Percentiles rank a stretch among this genome's conserved stretches.
These are phyloP conservation scores for Pteria penguin DNA, from an alignment of 2,888 invertebrate genomes.

Conservation along the genomic window DNA sequence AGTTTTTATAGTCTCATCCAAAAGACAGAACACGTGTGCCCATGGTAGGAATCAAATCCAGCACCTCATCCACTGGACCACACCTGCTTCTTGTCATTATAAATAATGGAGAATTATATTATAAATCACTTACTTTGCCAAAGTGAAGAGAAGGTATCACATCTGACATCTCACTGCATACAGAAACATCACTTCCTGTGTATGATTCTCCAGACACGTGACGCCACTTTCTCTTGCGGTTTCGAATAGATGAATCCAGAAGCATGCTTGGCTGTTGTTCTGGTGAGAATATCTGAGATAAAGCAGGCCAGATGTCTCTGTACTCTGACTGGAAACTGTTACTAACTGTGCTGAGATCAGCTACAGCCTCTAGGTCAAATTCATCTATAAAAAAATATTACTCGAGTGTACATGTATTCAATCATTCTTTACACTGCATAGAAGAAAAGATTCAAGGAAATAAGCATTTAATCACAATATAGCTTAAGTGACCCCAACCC, in stretches of 20 bases:
- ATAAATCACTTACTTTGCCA: no score
- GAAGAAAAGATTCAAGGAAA: no score
- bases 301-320: neutral
- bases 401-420: no score
- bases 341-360: neutral
- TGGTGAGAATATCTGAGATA: neutral
- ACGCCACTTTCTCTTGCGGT: neutral
- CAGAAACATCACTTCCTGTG: neutral
- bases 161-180: neutral
- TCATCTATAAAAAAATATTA: neutral
- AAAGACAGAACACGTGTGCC: no score
- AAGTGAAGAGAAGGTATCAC: neutral
- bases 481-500: no score
- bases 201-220: neutral
- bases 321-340: neutral
- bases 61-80: no score
- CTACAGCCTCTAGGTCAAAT: neutral
- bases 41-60: no score
- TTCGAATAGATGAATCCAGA: neutral
- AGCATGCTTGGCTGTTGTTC: neutral
- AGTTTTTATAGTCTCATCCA: no score
- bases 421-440: no score
- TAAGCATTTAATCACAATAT: no score
- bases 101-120: no score
- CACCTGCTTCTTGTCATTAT: no score